A percentile compares a stretch with the other conserved stretches of the same genome.
Conservation (phyloP, 2,113 vertebrate genomes). For the Aix galericulata region DNA sequence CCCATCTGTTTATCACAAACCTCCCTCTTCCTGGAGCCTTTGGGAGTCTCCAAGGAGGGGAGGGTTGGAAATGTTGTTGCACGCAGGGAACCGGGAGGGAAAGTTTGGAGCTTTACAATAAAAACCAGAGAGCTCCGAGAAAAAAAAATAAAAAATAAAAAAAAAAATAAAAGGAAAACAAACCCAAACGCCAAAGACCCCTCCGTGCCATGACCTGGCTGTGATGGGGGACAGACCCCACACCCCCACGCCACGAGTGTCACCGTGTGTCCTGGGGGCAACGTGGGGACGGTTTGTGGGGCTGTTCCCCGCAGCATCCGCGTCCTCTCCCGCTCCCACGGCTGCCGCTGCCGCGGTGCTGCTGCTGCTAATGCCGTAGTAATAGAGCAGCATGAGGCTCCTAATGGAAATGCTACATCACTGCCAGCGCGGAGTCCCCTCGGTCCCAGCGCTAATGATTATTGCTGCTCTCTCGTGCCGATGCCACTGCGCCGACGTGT, state of each 20-base stretch:
- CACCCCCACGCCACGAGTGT: not conserved
- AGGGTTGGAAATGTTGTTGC: slow-evolving; percentile 55
- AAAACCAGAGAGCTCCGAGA: not conserved
- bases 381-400: not conserved
- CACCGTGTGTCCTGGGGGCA: not conserved
- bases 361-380: not conserved
- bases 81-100: slow-evolving; percentile 43
- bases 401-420: slow-evolving; percentile 53
- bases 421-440: not conserved
- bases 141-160: not conserved
- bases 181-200: not conserved
- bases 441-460: not conserved
- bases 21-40: slow-evolving; percentile 67
- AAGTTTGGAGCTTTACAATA: slow-evolving; percentile 34
- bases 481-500: not conserved
- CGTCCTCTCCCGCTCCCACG: not conserved
- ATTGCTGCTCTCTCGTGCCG: not conserved
- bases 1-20: slow-evolving; percentile 73
- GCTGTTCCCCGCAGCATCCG: not conserved
- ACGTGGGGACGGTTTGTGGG: not conserved
- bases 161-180: not conserved
- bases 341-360: accelerated
- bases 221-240: not conserved
- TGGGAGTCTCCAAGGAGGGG: slow-evolving; percentile 46
- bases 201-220: not conserved